These are phyloP conservation scores for Seira musarum DNA, from an alignment of 2,888 invertebrate genomes.

Conservation along the genomic window DNA sequence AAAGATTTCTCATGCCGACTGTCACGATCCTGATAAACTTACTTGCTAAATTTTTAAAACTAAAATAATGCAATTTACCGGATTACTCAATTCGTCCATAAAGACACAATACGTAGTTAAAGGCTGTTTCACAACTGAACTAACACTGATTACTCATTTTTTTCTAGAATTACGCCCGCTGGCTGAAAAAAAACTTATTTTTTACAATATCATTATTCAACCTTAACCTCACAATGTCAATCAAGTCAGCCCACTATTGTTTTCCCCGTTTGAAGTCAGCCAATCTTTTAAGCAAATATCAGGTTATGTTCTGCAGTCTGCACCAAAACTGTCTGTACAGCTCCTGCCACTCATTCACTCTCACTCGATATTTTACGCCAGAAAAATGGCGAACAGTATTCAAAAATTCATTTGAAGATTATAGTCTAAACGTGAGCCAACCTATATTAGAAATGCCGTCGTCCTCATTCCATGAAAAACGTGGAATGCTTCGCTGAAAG, in stretches of 20 bases:
- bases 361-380: background rate
- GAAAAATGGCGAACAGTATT: background rate
- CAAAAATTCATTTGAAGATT: constrained; percentile 5
- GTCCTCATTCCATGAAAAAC: constrained; percentile 1
- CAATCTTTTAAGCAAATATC: constrained; percentile 11
- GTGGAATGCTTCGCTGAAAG: background rate
- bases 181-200: background rate
- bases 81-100: constrained; percentile 19
- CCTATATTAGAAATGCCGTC: background rate
- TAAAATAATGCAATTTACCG: constrained; percentile 28
- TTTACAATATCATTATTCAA: constrained; percentile 15
- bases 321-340: background rate
- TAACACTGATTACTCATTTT: background rate
- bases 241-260: constrained; percentile 16
- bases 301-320: background rate
- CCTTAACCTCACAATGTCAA: constrained; percentile 21
- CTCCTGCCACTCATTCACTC: constrained; percentile 29
- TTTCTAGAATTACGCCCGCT: constrained; percentile 15
- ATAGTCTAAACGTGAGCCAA: background rate
- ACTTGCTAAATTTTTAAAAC: background rate
- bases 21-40: too few species aligned
- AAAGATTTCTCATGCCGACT: too few species aligned
- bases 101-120: background rate
- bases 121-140: background rate
- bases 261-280: background rate